Conservation (phyloP, 1,140 invertebrate genomes). For the Varroa destructor region DNA sequence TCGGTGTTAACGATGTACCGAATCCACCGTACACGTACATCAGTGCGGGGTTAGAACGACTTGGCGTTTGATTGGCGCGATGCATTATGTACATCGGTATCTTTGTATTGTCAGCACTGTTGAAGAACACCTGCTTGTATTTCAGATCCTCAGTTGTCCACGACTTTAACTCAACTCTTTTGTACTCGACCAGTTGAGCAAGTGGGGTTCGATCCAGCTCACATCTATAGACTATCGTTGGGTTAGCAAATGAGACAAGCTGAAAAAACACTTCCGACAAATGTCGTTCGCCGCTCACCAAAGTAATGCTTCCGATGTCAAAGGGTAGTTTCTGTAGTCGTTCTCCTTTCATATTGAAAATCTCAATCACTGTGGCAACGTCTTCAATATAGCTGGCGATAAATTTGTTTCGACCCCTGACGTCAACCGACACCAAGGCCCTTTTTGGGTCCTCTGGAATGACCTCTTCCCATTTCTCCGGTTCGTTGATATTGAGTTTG, state of each 20-base stretch:
- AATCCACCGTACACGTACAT: constrained; percentile 97
- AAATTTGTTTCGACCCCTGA: constrained; percentile 72
- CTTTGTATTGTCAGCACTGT: constrained; percentile 83
- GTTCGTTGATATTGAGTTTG: constrained; percentile 42
- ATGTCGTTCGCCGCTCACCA: constrained; percentile 67
- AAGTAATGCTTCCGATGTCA: constrained; percentile 57
- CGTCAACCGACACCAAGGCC: constrained; percentile 72
- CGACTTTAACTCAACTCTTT: constrained; percentile 35
- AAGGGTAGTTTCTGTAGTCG: constrained; percentile 58
- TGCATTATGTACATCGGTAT: constrained; percentile 94
- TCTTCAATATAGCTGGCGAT: constrained; percentile 80
- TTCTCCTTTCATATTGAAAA: constrained; percentile 62
- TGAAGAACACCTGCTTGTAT: constrained; percentile 75
- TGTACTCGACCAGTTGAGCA: neutral
- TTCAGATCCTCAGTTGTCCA: constrained; percentile 38
- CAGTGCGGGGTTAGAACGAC: constrained; percentile 61
- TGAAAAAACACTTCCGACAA: constrained; percentile 82
- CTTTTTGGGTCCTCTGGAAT: constrained; percentile 71
- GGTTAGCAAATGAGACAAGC: constrained; percentile 83
- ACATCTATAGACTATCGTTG: constrained; percentile 72
- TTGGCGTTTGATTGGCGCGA: constrained; percentile 36
- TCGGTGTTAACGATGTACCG: constrained; percentile 76
- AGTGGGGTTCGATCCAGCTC: constrained; percentile 44
- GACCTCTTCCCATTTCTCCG: constrained; percentile 56
- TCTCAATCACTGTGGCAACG: constrained; percentile 71